phyloP scores from a whole-genome alignment of 2,888 invertebrate species.

The Drosophila bunnanda region DNA sequence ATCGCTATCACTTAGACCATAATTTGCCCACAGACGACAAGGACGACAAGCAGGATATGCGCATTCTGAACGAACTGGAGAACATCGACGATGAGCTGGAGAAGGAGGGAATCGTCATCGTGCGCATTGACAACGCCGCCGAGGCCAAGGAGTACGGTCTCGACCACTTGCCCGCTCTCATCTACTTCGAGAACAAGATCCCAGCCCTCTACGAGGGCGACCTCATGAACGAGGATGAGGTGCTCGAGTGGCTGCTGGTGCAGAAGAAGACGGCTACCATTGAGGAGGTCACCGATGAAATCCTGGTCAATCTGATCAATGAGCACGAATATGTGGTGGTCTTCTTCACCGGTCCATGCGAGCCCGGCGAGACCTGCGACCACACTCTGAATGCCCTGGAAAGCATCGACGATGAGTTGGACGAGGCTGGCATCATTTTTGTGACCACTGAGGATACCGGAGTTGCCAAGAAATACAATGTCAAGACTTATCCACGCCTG shows the following conservation, averaged over 20 bases:
- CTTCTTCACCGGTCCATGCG: constrained; percentile 95
- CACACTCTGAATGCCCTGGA: constrained; percentile 93
- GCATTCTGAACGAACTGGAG: constrained; percentile 94
- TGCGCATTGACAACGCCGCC: constrained; percentile 94
- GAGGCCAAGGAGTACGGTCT: constrained; percentile 96
- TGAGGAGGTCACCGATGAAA: constrained; percentile 97
- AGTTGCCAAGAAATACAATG: constrained; percentile 93
- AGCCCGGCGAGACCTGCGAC: constrained; percentile 94
- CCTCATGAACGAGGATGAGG: constrained; percentile 95
- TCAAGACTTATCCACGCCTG: constrained; percentile 93
- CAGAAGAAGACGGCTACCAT: constrained; percentile 96
- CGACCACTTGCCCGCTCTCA: constrained; percentile 91
- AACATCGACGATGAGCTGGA: constrained; percentile 96
- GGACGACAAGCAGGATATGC: constrained; percentile 94
- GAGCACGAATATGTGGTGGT: constrained; percentile 97
- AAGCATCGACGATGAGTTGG: constrained; percentile 96
- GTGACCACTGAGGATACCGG: constrained; percentile 94
- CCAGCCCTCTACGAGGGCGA: constrained; percentile 96
- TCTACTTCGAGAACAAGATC: constrained; percentile 96
- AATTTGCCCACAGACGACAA: constrained; percentile 89
- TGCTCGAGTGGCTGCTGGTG: constrained; percentile 92
- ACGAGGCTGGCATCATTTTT: constrained; percentile 96
- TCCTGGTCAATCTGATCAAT: constrained; percentile 92
- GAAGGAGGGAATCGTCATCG: constrained; percentile 95
- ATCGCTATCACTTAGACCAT: not conserved